Evolutionary conservation across 2,888 invertebrate species (phyloP), one percentile per base, ranked within the genome.

Genomic region (Lasioglossum oenotherae): DNA sequence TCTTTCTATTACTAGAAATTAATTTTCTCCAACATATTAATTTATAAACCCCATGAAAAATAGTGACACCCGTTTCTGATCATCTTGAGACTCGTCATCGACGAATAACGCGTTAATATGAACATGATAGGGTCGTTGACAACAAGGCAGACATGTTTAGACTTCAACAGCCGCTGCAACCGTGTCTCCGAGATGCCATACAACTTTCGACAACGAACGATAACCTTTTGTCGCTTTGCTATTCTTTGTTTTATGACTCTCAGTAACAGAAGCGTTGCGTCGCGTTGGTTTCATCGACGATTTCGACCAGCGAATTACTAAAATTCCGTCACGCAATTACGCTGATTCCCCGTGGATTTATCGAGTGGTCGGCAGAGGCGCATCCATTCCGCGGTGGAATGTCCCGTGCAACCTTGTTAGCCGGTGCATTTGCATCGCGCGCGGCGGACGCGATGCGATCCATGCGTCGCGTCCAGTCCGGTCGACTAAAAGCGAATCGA

Each of bases 391-490:
- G 74, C 82, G 84, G 78, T 80, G 86, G 87, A 92, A 89, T 90
- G 88, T 89, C 91, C 87, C 49, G 73, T 53, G 90, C 91, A 90
- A 92, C 91, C 92, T 92, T 92, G 91, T 93, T 93, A 92, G 91
- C 88, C 86, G 71, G 35, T 78, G 81, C 85, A 89, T 89, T 87
- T 91, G 91, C 89, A 89, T 89, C 87, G 85, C 72, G 82, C 78
- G 41, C 83, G 86, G 74, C 79, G 44, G 46, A 16, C 12, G 53
- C 77, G 82, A 23, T n/a, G 57, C 82, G 73, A 31, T 64, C 14
- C 60, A n/a, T n/a, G 67, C 67, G 46, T 71, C 77, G 64, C 64
- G 57, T 71, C 75, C 71, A 84, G 82, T 82, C 57, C 44, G 27
- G 3, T 71, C 49, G 69, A 60, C 87, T 81, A 82, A 86, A 79